Percentiles rank a stretch among this genome's conserved stretches.
These are phyloP conservation scores for Tapera naevia DNA, from an alignment of 2,797 vertebrate genomes.

Conservation along the genomic window DNA sequence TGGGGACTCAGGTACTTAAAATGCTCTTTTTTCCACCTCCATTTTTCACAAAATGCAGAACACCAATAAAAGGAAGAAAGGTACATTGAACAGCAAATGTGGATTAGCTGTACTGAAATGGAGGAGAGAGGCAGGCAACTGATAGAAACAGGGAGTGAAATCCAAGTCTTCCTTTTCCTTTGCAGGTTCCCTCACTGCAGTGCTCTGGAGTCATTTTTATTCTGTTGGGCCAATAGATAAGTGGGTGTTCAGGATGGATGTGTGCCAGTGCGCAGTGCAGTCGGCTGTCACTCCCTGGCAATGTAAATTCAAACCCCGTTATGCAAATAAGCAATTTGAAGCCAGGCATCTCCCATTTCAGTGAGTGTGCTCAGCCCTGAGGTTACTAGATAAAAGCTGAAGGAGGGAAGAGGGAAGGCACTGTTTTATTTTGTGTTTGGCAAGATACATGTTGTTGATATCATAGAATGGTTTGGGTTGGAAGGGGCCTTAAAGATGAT, in stretches of 20 bases:
- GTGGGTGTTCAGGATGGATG: neutral
- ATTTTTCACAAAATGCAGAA: neutral
- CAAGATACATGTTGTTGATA: accelerated
- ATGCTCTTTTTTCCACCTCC: neutral
- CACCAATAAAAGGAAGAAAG: neutral
- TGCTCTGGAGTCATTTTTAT: neutral
- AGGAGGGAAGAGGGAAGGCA: neutral
- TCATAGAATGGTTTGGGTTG: no score
- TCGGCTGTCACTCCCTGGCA: neutral
- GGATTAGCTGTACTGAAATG: neutral
- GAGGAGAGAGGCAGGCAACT: neutral
- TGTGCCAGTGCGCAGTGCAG: neutral
- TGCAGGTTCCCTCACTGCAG: neutral
- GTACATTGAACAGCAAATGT: neutral
- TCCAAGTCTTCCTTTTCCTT: neutral
- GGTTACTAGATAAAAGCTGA: neutral
- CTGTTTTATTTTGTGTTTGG: neutral
- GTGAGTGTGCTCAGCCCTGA: neutral
- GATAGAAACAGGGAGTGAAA: neutral
- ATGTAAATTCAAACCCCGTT: neutral
- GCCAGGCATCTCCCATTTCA: neutral
- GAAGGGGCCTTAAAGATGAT: no score
- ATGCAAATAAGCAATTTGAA: neutral
- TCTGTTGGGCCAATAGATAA: neutral
- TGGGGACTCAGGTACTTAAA: neutral